Evolutionary conservation across 2,113 vertebrate species (phyloP).

Genomic region (Psilopogon haemacephalus): DNA sequence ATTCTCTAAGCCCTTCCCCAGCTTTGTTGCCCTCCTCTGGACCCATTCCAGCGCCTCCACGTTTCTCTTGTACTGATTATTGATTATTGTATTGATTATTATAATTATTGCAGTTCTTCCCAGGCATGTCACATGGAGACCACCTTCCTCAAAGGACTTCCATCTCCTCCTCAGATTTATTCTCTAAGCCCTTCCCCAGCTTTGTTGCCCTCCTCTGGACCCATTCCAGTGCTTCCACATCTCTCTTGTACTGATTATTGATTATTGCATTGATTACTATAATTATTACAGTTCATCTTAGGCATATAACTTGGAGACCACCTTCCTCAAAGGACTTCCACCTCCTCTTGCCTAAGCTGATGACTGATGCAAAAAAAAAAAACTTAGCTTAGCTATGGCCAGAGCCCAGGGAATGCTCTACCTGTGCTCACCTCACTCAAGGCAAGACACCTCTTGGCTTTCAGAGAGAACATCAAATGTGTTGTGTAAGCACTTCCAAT

Average conservation of each 20-base stretch:
- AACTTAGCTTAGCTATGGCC: neutral
- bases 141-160: neutral
- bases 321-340: fast-evolving
- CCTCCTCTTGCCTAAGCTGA: neutral
- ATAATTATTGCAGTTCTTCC: neutral
- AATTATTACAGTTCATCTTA: neutral
- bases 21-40: too few relatives aligned
- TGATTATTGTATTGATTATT: too few relatives aligned
- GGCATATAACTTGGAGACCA: neutral
- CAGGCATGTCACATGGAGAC: neutral
- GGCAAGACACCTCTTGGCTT: neutral
- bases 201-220: too few relatives aligned
- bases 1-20: too few relatives aligned
- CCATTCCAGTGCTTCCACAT: too few relatives aligned
- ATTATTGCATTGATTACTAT: too few relatives aligned
- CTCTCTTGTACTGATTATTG: too few relatives aligned
- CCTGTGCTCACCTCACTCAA: neutral
- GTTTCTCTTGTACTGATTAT: too few relatives aligned
- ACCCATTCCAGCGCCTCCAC: too few relatives aligned
- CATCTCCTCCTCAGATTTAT: fast-evolving
- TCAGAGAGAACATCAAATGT: neutral
- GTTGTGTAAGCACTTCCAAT: neutral
- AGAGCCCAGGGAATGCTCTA: neutral
- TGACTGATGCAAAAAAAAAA: neutral
- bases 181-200: too few relatives aligned